Base-by-base conservation (phyloP, 2,113 vertebrate species). In the Grammomys dolichurus region DNA sequence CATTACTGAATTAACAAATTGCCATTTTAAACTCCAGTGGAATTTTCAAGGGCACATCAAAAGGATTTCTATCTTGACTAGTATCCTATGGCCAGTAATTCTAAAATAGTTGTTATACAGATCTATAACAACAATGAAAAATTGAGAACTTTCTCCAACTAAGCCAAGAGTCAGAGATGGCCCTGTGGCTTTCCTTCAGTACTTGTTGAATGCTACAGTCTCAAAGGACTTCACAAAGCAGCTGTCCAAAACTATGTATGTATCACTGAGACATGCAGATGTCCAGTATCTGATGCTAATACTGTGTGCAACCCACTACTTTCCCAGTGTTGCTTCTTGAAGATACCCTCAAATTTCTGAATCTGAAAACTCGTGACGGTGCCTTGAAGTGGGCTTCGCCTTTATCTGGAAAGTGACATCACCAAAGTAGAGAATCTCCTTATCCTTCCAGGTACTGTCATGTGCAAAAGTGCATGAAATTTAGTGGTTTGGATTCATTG, bases 1-100 rank as follows among this genome's bases (percentile, higher is more conserved):
- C 1, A 54, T 43, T 92, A 90, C 28, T 91, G 78, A 97, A 93
- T 73, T 40, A 91, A 95, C 4, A 91, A 3, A 89, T 70, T 82
- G 89, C 86, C 65, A 93, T 85, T 96, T 88, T 75, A 82, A 84
- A 92, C 88, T 92, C 95, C 73, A 87, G 11, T 72, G 89, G 82
- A 67, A 97, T 89, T 92, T 96, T 95, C 75, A 87, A 24, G 73
- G 80, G 76, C 63, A 95, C 54, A 58, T 4, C 77, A 65, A 95
- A 95, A 63, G 28, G 26, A 92, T 90, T 82, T 36, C 22, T 90
- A 56, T 63, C 87, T 95, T 96, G 87, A 94, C 54, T 70, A 69
- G 12, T 89, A 84, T 90, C 76, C 81, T 82, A 92, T 78, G 72
- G 65, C 84, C 10, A 54, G 40, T 78, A 76, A 94, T 92, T 84